Conservation (phyloP, 1,140 invertebrate species). For the Conus ventricosus region DNA sequence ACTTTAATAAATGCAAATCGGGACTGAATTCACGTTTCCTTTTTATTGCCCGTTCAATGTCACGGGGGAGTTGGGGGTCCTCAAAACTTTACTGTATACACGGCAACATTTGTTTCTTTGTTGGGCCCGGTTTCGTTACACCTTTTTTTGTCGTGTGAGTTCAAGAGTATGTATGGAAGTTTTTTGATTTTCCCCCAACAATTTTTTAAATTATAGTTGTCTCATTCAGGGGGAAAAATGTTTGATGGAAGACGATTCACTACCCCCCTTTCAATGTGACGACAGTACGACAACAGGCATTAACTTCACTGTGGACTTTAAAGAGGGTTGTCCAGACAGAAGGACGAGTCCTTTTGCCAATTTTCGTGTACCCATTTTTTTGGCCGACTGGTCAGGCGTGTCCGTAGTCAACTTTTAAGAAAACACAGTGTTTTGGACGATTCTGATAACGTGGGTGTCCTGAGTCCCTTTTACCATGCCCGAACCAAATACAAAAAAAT, state of each 20-base stretch:
- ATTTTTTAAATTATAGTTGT: neutral
- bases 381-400: neutral
- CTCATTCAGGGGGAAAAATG: neutral
- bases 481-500: neutral
- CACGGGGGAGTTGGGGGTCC: too few species aligned
- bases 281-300: neutral
- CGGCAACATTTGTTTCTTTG: neutral
- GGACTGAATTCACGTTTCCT: neutral
- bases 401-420: too few species aligned
- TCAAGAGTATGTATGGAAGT: neutral
- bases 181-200: too few species aligned
- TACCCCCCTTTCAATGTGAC: neutral
- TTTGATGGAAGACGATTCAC: neutral
- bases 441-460: neutral
- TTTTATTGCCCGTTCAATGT: too few species aligned
- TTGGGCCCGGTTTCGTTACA: neutral
- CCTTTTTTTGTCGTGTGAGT: neutral
- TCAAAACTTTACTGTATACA: neutral
- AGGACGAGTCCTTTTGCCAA: neutral
- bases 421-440: too few species aligned
- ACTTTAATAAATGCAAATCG: neutral
- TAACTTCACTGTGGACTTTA: neutral
- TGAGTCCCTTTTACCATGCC: neutral
- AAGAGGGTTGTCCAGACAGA: neutral
- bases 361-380: neutral